Evolutionary conservation across 2,113 vertebrate genomes (phyloP).

Genomic region (Platycercus adscitus): DNA sequence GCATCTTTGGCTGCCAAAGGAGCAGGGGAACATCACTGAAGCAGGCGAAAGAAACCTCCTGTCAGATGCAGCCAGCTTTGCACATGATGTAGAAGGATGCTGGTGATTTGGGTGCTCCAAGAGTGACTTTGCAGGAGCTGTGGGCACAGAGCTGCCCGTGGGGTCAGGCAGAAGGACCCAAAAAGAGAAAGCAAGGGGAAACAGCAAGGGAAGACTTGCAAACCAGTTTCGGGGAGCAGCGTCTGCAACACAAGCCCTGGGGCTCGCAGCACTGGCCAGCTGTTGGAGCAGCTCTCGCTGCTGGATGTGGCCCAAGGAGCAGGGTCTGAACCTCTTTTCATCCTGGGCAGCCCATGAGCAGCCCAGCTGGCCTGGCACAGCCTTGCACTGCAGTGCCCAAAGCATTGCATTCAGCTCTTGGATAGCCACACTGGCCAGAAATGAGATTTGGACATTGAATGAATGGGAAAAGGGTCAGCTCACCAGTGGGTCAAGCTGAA

Average conservation of each 20-base stretch:
- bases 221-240: rapidly evolving
- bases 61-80: neutral
- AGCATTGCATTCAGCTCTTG: neutral
- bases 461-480: neutral
- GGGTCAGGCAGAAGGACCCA: neutral
- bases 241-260: rapidly evolving
- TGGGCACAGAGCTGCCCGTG: neutral
- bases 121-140: neutral
- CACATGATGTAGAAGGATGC: neutral
- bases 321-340: neutral
- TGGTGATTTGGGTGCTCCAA: neutral
- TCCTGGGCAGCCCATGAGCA: neutral
- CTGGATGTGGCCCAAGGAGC: neutral
- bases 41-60: neutral
- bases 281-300: neutral
- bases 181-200: neutral
- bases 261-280: rapidly evolving
- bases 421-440: neutral
- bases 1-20: neutral
- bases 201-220: neutral
- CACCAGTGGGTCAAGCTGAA: constrained; percentile 38
- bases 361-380: neutral
- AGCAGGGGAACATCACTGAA: neutral
- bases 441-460: neutral
- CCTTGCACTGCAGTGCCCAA: rapidly evolving